Base-by-base conservation (phyloP, 2,888 invertebrate genomes). In the Ellobium chinense region DNA sequence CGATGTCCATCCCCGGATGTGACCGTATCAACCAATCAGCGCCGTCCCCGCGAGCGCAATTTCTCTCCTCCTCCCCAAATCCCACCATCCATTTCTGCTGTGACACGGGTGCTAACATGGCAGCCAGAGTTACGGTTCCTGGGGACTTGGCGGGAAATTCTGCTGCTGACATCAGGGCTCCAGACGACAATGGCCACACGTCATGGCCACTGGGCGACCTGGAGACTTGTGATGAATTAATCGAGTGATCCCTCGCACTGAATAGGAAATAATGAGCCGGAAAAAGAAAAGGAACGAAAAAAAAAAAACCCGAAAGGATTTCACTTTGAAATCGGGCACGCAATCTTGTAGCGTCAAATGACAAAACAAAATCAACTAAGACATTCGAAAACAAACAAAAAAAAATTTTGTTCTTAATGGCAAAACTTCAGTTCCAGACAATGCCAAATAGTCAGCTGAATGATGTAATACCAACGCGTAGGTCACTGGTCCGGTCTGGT, bases 141-240 rank as follows among this genome's bases (percentile, higher is more conserved):
- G 60, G 78, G 78, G 78, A 69, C 36, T 66, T 66, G 77, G 68
- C 68, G 69, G 70, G 78, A 62, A 78, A 62, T 62, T 78, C 78
- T 78, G 78, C 58, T 62, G 63, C 37, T 78, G 78, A 78, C 78
- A 70, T 36, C 36, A 56, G 62, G 69, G 60, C 62, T 78, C 70
- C 69, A 70, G 78, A 69, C 78, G 70, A 78, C 78, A 78, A 78
- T 78, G 70, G 78, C 62, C 54, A 54, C 69, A 62, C 78, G 78
- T 78, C 78, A 78, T 60, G 69, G 58, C 69, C 78, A 78, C 39
- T 46, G 60, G 69, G 46, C 62, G 78, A 70, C 78, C 58, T 77
- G 77, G 77, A 77, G 77, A 77, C 77, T 77, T 78, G 70, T 78
- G 78, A 78, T 69, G 78, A 78, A 78, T 78, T 78, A 79, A 73